Evolutionary conservation across 2,113 vertebrate genomes (phyloP).

Genomic region (Marmota flaviventris): DNA sequence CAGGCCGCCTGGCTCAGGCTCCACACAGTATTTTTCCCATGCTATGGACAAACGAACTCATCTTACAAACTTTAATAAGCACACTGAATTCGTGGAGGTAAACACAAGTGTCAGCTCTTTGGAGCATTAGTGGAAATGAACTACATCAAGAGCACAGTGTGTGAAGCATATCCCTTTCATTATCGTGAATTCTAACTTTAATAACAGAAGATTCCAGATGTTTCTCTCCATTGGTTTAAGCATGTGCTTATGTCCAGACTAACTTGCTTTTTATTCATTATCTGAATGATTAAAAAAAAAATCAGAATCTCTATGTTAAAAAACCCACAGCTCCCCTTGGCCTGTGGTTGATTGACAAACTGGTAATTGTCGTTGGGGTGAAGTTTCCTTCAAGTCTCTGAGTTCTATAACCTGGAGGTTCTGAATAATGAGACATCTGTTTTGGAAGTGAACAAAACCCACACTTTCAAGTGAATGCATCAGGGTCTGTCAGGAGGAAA

Average conservation of each 20-base stretch:
- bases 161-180: background rate
- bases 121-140: background rate
- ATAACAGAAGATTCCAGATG: conserved; percentile 26
- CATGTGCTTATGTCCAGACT: background rate
- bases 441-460: background rate
- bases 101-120: background rate
- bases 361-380: background rate
- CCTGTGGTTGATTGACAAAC: background rate
- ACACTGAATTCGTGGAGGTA: background rate
- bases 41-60: background rate
- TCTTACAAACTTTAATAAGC: background rate
- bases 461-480: background rate
- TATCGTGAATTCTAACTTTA: conserved; percentile 37
- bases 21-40: background rate
- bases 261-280: background rate
- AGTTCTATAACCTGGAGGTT: background rate
- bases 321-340: background rate
- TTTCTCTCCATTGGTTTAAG: background rate
- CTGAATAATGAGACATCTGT: background rate
- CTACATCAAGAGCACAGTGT: background rate
- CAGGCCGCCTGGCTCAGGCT: background rate
- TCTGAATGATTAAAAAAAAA: conserved; percentile 14
- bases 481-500: background rate
- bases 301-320: background rate
- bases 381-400: background rate